These are phyloP conservation scores for Eurystomus glaucurus DNA, from an alignment of 2,797 vertebrate species.

Conservation along the genomic window DNA sequence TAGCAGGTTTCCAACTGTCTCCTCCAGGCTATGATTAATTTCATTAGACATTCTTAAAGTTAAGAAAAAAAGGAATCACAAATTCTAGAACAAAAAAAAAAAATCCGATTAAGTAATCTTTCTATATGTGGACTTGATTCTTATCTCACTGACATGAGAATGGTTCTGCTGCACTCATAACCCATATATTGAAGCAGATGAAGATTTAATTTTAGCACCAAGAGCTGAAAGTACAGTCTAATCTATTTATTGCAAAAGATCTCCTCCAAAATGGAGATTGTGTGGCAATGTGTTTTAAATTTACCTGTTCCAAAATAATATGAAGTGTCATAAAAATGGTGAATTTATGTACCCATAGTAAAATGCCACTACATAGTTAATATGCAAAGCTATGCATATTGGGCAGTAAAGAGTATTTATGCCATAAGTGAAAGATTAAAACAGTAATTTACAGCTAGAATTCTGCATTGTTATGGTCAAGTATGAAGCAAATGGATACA, in stretches of 20 bases:
- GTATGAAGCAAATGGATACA: neutral
- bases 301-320: neutral
- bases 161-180: neutral
- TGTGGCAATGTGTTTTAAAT: neutral
- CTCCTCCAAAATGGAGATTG: neutral
- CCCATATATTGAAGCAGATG: neutral
- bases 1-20: constrained; percentile 75
- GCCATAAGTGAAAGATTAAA: neutral
- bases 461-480: neutral
- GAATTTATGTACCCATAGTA: neutral
- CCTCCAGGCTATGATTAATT: constrained; percentile 79
- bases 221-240: neutral
- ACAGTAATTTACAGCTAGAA: neutral
- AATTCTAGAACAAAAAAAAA: constrained; percentile 1
- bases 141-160: neutral
- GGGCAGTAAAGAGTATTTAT: neutral
- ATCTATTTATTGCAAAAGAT: neutral
- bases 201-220: constrained; percentile 22
- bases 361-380: neutral
- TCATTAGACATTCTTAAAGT: constrained; percentile 73
- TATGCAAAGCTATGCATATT: neutral
- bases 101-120: constrained; percentile 54
- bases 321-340: neutral
- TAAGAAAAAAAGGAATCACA: constrained; percentile 49
- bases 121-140: neutral